phyloP scores from a whole-genome alignment of 2,113 vertebrate species.

The Apodemus sylvaticus region DNA sequence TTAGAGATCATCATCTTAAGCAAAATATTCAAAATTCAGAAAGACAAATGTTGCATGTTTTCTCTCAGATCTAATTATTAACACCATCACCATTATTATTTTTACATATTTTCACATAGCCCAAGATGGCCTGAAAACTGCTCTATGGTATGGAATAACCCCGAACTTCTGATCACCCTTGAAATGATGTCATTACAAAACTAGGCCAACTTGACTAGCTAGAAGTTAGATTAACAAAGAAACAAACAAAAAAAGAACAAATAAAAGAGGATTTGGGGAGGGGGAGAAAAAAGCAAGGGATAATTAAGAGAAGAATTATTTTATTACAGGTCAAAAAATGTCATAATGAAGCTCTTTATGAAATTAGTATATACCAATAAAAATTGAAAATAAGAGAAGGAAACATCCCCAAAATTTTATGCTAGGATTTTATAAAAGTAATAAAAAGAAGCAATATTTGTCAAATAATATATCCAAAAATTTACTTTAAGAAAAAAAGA shows the following conservation, averaged over 20 bases:
- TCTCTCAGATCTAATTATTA: background rate
- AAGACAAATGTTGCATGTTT: background rate
- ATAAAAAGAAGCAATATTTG: background rate
- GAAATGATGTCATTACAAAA: background rate
- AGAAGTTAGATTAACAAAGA: background rate
- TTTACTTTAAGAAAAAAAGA: background rate
- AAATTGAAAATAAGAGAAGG: background rate
- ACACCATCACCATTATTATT: background rate
- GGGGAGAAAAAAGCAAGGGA: background rate
- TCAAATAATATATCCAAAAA: background rate
- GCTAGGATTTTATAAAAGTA: conserved; percentile 17
- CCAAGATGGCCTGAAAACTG: background rate
- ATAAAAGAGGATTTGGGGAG: too few species aligned
- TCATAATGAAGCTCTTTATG: background rate
- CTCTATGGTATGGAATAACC: background rate
- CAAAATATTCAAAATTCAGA: background rate
- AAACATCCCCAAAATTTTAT: background rate
- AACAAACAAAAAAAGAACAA: background rate
- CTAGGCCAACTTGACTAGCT: background rate
- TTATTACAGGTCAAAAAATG: background rate
- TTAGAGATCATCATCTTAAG: background rate
- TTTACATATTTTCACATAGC: background rate
- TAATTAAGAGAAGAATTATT: background rate
- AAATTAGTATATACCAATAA: background rate
- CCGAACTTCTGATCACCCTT: background rate